Base-by-base conservation (phyloP, 2,888 invertebrate species). In the Acanthosepion lycidas region DNA sequence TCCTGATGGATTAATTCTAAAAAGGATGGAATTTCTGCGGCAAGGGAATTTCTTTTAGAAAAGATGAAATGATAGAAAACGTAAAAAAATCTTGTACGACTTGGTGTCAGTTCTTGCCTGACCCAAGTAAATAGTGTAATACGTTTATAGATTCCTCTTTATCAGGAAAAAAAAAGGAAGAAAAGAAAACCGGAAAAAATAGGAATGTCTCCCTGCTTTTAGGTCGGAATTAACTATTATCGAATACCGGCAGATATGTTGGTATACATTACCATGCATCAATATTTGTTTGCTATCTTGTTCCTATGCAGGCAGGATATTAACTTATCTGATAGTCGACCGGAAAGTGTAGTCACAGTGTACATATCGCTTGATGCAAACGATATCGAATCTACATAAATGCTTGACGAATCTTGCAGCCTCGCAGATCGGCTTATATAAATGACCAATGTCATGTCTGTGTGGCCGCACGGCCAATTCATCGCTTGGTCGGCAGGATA, bases 361-460 rank as follows among this genome's bases (percentile, higher is more conserved):
- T 12, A 78, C 78, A 78, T n/a, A 78, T 78, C 78, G 78, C 15
- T n/a, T 18, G 78, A 78, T 64, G 26, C 28, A 23, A 64, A 28
- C 64, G 64, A 64, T 33, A 33, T 78, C n/a, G 78, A 78, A 78
- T 78, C 78, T 78, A n/a, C 78, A 78, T 78, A 78, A 78, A 78
- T n/a, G 78, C 78, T n/a, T 18, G 78, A 33, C 78, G 78, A 15
- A 78, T 59, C 23, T 23, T 59, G 59, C 59, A 20, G 59, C 59
- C 26, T 6, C 59, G 59, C 6, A 59, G 23, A 59, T 78, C 78
- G 78, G 78, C 78, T 78, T 78, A 78, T n/a, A 78, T 15, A 78
- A 78, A n/a, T 78, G 78, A n/a, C 78, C 78, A n/a, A n/a, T 78
- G 78, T 78, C 78, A 78, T n/a, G n/a, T 9, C 78, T 78, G 78